A percentile compares a stretch with the other conserved stretches of the same genome.
These are phyloP conservation scores for Hymenopus coronatus DNA, from an alignment of 2,888 invertebrate species.

Conservation along the genomic window DNA sequence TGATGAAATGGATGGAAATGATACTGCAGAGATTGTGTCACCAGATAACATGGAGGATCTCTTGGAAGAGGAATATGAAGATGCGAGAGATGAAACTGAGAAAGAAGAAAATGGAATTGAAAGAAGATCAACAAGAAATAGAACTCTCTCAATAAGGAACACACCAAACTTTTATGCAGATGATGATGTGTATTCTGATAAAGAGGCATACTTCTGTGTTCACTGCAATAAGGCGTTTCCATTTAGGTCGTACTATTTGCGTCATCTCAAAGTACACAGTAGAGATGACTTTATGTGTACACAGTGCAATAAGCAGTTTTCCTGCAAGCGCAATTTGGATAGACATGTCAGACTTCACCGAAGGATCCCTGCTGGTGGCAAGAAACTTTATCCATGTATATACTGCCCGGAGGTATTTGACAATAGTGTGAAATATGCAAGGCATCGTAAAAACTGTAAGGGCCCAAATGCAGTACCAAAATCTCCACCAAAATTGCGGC, in stretches of 20 bases:
- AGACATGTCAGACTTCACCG: slow-evolving; percentile 40
- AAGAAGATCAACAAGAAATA: not conserved
- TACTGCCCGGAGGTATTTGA: slow-evolving; percentile 9
- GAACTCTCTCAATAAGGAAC: not conserved
- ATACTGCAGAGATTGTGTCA: not conserved
- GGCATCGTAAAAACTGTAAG: slow-evolving; percentile 1
- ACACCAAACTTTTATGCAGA: not conserved
- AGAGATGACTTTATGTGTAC: not conserved
- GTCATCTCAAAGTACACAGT: slow-evolving; percentile 1
- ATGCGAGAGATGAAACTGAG: not conserved
- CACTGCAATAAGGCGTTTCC: slow-evolving; percentile 2
- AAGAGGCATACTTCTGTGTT: slow-evolving; percentile 8
- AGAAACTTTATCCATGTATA: slow-evolving; percentile 4
- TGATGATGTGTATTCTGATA: not conserved
- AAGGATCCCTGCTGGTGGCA: not conserved
- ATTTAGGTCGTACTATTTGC: slow-evolving; percentile 8
- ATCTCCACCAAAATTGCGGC: not conserved
- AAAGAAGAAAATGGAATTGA: not conserved
- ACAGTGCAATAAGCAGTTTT: slow-evolving; percentile 58
- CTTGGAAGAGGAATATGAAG: not conserved
- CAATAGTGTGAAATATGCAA: slow-evolving; percentile 6
- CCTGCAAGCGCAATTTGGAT: slow-evolving; percentile 42
- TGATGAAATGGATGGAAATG: not conserved
- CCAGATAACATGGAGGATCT: not conserved
- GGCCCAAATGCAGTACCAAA: not conserved